Conservation (phyloP, 2,888 invertebrate genomes). For the Lepidochrysops patricia region DNA sequence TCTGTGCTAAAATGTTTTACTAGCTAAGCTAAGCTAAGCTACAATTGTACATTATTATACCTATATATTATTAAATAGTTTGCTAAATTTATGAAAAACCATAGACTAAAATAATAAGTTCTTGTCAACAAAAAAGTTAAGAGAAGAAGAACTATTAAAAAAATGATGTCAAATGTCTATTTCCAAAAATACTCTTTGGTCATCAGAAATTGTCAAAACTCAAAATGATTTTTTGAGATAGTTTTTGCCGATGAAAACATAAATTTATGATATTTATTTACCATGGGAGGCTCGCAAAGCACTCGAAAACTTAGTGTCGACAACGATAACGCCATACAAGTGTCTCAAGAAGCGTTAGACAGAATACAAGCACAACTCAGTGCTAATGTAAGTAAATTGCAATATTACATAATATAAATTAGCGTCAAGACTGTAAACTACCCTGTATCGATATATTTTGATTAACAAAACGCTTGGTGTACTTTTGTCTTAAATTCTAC, state of each 20-base stretch:
- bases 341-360: conserved; percentile 65
- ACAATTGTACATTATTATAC: too few species aligned
- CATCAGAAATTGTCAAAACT: conserved; percentile 28
- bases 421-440: conserved; percentile 54
- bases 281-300: conserved; percentile 76
- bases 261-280: conserved; percentile 44
- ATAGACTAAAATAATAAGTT: neutral
- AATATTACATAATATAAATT: conserved; percentile 68
- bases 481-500: neutral
- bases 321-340: conserved; percentile 67
- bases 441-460: conserved; percentile 26
- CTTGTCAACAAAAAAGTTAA: neutral
- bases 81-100: too few species aligned
- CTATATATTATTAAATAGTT: too few species aligned
- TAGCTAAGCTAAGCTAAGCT: too few species aligned
- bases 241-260: conserved; percentile 54
- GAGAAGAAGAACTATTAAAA: neutral
- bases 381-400: conserved; percentile 57
- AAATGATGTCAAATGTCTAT: neutral
- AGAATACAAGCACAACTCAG: conserved; percentile 60
- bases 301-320: conserved; percentile 67
- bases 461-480: neutral
- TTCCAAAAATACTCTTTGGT: neutral
- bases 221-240: conserved; percentile 55
- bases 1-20: too few species aligned